Evolutionary conservation across 30 jellyfish, hydroid and myxozoan genomes (phyloP).

Genomic region (Aurelia aurita): DNA sequence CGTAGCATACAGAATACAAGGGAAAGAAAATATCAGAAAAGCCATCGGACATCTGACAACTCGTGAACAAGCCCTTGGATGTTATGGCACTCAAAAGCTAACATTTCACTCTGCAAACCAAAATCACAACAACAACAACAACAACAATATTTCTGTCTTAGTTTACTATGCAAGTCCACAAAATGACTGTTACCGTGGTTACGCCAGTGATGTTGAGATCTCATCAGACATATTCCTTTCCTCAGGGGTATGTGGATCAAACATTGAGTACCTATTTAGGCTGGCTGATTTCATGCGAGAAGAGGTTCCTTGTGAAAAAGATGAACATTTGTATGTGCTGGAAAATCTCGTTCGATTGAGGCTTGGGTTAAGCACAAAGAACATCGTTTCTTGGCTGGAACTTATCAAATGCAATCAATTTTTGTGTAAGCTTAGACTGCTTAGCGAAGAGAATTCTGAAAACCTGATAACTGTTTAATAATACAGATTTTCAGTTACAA

Average conservation of each 20-base stretch:
- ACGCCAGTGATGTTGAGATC: conserved; percentile 44
- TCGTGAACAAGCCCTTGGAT: conserved; percentile 86
- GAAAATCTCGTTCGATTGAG: conserved; percentile 72
- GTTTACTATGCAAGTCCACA: conserved; percentile 83
- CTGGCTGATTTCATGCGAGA: conserved; percentile 88
- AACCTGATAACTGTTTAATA: neutral
- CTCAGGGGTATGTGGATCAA: conserved; percentile 80
- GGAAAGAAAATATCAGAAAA: conserved; percentile 69
- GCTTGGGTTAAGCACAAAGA: conserved; percentile 67
- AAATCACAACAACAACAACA: no score
- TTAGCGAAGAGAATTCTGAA: conserved; percentile 7
- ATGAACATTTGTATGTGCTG: conserved; percentile 73
- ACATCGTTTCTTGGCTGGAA: conserved; percentile 74
- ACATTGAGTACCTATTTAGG: conserved; percentile 85
- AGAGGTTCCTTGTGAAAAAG: conserved; percentile 60
- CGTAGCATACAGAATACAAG: conserved; percentile 74
- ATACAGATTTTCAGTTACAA: no score
- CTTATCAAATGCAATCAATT: conserved; percentile 32
- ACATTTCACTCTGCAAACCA: conserved; percentile 35
- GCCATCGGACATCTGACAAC: conserved; percentile 72
- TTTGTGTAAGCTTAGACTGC: conserved; percentile 1
- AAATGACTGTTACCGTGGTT: conserved; percentile 68
- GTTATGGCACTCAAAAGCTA: conserved; percentile 50
- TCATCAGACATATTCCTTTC: conserved; percentile 70
- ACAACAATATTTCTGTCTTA: conserved; percentile 30